Evolutionary conservation across 2,113 vertebrate genomes (phyloP), one percentile per base, ranked within the genome.

Genomic region (Nycticryphes semicollaris): DNA sequence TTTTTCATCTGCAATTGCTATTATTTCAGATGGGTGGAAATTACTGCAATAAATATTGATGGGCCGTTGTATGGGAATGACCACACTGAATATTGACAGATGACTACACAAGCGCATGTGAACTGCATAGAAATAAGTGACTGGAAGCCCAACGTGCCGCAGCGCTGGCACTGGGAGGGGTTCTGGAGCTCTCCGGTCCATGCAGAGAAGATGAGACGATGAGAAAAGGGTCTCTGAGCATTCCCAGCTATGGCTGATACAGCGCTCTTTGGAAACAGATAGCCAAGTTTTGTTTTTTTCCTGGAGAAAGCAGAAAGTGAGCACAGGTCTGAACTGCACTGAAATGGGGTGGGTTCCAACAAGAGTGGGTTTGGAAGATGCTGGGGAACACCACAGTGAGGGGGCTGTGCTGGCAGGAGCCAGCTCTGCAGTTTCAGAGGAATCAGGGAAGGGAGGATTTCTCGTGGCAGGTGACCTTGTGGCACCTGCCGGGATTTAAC

Each of bases 41-140:
- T 96, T 14, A 57, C 70, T 51, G 69, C 93, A 76, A 50, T 93
- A 87, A 94, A 94, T 96, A 91, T 66, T 87, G 89, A 91, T 93
- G 84, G 87, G 60, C 45, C 0, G 1, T 14, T 14, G 59, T 2
- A 3, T 57, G 53, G 80, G 66, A 83, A 87, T 74, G 93, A 54
- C 62, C 8, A 0, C 0, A 4, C n/a, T 50, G 90, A 17, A 50
- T 56, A 64, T 22, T 73, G 95, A 12, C 20, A 74, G 76, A 45
- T 87, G 28, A 13, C 75, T 60, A 17, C 30, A 51, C 33, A 62
- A 51, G 54, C 1, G 1, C 21, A 0, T 15, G 85, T 22, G 87
- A 64, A 69, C 63, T 18, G 88, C 70, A 76, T 54, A 45, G 79
- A 28, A 89, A 86, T 47, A 7, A 51, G 90, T 27, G 45, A 7